Evolutionary conservation across 2,888 invertebrate species (phyloP).

Genomic region (Hypena proboscidalis): DNA sequence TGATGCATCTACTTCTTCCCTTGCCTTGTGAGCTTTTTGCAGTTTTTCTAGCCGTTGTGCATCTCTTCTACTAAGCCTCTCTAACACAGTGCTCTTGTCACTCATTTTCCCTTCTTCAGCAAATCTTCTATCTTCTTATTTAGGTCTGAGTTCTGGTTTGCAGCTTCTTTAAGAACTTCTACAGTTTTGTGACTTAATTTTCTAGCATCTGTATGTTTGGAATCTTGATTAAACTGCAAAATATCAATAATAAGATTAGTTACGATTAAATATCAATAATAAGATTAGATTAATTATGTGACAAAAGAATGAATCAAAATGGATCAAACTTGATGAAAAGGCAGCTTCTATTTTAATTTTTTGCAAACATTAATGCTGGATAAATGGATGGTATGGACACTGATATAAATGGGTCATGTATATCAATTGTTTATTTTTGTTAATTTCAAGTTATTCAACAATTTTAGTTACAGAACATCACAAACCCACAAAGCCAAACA

Average conservation of each 20-base stretch:
- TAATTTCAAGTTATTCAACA: background rate
- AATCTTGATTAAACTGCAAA: slow-evolving; percentile 67
- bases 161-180: slow-evolving; percentile 77
- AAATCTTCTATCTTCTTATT: slow-evolving; percentile 78
- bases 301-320: slow-evolving; percentile 48
- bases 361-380: slow-evolving; percentile 19
- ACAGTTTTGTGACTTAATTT: slow-evolving; percentile 58
- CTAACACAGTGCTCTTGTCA: slow-evolving; percentile 74
- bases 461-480: background rate
- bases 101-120: slow-evolving; percentile 75
- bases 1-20: slow-evolving; percentile 86
- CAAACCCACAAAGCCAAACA: slow-evolving; percentile 12
- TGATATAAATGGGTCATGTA: no score
- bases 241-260: slow-evolving; percentile 11
- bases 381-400: slow-evolving; percentile 21
- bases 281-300: background rate
- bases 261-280: background rate
- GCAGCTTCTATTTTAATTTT: background rate
- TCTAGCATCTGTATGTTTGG: slow-evolving; percentile 69
- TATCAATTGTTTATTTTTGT: no score
- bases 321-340: slow-evolving; percentile 64
- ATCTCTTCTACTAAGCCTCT: slow-evolving; percentile 84
- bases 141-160: slow-evolving; percentile 73
- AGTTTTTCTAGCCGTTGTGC: slow-evolving; percentile 87
- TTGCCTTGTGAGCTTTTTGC: slow-evolving; percentile 87